A percentile compares a stretch with the other conserved stretches of the same genome.
phyloP scores from a whole-genome alignment of 2,113 vertebrate genomes.

The Opisthocomus hoazin region DNA sequence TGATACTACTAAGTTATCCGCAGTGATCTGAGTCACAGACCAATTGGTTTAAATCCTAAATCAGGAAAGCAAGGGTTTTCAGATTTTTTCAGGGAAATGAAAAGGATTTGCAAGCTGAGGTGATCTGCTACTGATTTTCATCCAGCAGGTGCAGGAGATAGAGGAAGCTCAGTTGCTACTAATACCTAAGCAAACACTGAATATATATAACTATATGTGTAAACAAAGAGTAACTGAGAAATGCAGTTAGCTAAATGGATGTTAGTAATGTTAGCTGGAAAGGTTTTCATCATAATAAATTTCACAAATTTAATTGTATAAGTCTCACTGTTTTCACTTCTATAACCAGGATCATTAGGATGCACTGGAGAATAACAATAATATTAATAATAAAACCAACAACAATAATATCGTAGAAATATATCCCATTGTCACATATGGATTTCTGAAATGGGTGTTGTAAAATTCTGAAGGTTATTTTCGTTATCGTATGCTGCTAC shows the following conservation, averaged over 20 bases:
- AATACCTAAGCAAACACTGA: neutral
- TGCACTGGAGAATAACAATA: conserved; percentile 30
- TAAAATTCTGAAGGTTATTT: conserved; percentile 6
- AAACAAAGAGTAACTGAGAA: neutral
- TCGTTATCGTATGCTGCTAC: neutral
- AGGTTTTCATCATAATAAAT: neutral
- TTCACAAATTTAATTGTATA: conserved; percentile 1
- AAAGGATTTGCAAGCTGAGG: neutral
- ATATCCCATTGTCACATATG: conserved; percentile 14
- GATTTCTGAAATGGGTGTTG: neutral
- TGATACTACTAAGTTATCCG: neutral
- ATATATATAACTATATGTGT: neutral
- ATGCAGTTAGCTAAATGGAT: neutral
- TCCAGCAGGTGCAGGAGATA: neutral
- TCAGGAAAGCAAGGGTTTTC: neutral
- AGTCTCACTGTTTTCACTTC: conserved; percentile 15
- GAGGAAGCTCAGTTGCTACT: neutral
- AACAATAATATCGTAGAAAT: conserved; percentile 1
- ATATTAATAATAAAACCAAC: neutral
- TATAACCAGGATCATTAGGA: conserved; percentile 16
- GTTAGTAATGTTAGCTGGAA: neutral
- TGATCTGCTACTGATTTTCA: neutral
- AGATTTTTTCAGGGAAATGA: neutral
- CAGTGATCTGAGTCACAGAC: neutral
- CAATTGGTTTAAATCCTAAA: neutral